A percentile compares a stretch with the other conserved stretches of the same genome.
These are phyloP conservation scores for Urechis unicinctus DNA, from an alignment of 2,888 invertebrate genomes.

Conservation along the genomic window DNA sequence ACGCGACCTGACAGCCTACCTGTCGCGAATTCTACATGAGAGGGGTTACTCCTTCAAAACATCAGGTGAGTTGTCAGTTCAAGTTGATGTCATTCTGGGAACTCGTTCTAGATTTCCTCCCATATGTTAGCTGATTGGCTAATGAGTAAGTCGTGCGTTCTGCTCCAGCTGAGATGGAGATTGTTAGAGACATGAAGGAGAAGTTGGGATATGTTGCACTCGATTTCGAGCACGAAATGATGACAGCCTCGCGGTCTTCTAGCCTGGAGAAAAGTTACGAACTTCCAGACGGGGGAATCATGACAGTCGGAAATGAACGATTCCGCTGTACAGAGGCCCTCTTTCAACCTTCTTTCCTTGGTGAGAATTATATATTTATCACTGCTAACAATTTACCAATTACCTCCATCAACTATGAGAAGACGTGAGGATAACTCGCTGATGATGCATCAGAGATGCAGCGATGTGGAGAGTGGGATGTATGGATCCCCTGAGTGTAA, in stretches of 20 bases:
- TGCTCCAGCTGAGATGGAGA: slow-evolving; percentile 62
- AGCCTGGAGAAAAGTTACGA: slow-evolving; percentile 28
- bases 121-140: too few species aligned
- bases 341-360: slow-evolving; percentile 13
- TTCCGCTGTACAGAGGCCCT: slow-evolving; percentile 24
- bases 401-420: too few species aligned
- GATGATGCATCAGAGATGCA: too few species aligned
- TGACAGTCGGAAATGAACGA: slow-evolving; percentile 36
- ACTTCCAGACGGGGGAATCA: slow-evolving; percentile 30
- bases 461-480: too few species aligned
- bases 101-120: too few species aligned
- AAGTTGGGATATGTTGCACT: slow-evolving; percentile 86
- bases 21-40: slow-evolving; percentile 28
- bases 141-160: too few species aligned
- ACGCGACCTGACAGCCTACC: slow-evolving; percentile 12
- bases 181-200: slow-evolving; percentile 90
- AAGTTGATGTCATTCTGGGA: too few species aligned
- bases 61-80: slow-evolving; percentile 26
- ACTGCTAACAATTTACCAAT: too few species aligned
- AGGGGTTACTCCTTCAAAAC: slow-evolving; percentile 51
- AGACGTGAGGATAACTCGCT: too few species aligned
- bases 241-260: slow-evolving; percentile 40
- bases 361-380: too few species aligned
- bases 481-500: too few species aligned
- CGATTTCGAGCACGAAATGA: slow-evolving; percentile 92